Percentiles rank a stretch among this genome's conserved stretches.
These are phyloP conservation scores for Orgyia antiqua DNA, from an alignment of 2,888 invertebrate genomes.

Conservation along the genomic window DNA sequence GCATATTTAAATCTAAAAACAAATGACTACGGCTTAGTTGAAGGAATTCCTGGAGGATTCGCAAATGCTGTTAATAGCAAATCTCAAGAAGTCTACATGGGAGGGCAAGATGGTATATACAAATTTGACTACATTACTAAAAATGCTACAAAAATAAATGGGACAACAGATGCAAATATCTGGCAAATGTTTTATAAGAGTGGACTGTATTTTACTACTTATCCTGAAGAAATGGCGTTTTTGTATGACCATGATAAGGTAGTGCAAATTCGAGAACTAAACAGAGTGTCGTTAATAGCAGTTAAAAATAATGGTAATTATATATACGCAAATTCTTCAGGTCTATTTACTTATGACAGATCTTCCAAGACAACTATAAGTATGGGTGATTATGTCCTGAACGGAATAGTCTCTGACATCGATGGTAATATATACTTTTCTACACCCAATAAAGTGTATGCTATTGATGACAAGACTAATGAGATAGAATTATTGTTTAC, in stretches of 20 bases:
- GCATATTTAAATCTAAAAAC: constrained; percentile 47
- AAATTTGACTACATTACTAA: constrained; percentile 39
- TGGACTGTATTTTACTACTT: constrained; percentile 50
- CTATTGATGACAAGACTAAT: constrained; percentile 12
- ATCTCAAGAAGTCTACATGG: constrained; percentile 44
- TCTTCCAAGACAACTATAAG: neutral
- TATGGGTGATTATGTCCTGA: constrained; percentile 21
- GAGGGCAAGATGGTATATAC: constrained; percentile 49
- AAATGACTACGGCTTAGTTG: constrained; percentile 33
- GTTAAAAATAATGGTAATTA: constrained; percentile 27
- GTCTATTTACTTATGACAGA: constrained; percentile 29
- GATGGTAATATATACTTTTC: constrained; percentile 34
- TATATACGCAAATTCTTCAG: constrained; percentile 35
- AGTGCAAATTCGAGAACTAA: constrained; percentile 23
- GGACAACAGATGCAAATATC: constrained; percentile 32
- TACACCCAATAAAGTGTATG: constrained; percentile 27
- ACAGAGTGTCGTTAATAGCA: constrained; percentile 30
- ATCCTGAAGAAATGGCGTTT: constrained; percentile 34
- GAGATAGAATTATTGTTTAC: constrained; percentile 14
- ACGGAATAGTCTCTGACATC: constrained; percentile 30
- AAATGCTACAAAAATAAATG: constrained; percentile 27
- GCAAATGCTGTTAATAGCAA: constrained; percentile 44
- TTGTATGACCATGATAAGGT: constrained; percentile 23
- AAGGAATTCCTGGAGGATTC: constrained; percentile 43
- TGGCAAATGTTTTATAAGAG: constrained; percentile 59